These are phyloP conservation scores for Cyaniris semiargus DNA, from an alignment of 2,888 invertebrate species.

Conservation along the genomic window DNA sequence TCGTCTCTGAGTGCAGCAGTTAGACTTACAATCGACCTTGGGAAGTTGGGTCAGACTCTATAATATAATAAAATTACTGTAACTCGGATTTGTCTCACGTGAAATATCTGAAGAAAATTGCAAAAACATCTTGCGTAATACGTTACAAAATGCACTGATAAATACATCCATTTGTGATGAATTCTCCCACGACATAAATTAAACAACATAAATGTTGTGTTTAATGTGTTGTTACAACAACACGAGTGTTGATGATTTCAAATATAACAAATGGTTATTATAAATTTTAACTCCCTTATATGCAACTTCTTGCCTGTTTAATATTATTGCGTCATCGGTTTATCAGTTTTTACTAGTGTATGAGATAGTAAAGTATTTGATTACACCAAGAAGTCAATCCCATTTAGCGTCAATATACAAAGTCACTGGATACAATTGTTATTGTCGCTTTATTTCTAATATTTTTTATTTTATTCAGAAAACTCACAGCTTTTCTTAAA, in stretches of 20 bases:
- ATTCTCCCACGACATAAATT: slow-evolving; percentile 5
- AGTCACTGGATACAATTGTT: no score
- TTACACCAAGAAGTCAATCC: no score
- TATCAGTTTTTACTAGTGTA: not conserved
- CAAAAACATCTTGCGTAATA: not conserved
- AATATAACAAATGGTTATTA: slow-evolving; percentile 20
- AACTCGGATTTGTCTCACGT: not conserved
- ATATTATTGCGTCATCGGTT: not conserved
- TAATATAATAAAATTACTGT: not conserved
- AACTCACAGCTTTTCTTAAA: no score
- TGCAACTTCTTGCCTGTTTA: not conserved
- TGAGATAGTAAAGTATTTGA: no score
- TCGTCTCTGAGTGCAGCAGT: no score
- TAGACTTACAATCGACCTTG: no score
- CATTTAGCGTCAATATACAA: no score
- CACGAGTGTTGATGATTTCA: not conserved
- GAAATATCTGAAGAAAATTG: not conserved
- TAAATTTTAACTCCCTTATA: not conserved
- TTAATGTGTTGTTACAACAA: slow-evolving; percentile 3
- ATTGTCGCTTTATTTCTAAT: no score
- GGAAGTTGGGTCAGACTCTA: no score
- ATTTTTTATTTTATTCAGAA: no score
- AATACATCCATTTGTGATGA: not conserved
- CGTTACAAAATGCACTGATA: not conserved
- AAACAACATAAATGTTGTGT: slow-evolving; percentile 14